Evolutionary conservation across 2,888 invertebrate species (phyloP), one percentile per base, ranked within the genome.

Genomic region (Geophilus truncorum): DNA sequence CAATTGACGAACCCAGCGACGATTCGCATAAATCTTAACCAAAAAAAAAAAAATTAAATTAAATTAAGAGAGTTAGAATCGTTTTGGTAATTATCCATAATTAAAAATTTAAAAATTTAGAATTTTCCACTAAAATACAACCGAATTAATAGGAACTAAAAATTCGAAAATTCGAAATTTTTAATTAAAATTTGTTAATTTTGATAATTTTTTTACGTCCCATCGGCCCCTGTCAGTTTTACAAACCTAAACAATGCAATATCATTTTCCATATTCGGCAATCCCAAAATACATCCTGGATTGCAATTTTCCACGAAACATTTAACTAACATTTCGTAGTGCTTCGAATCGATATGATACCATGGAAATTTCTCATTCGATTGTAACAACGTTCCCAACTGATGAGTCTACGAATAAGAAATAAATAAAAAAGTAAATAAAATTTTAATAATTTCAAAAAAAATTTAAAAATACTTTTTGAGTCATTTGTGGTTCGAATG

Each of bases 251-350:
- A 77, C 57, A 45, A 77, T 23, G 36, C 77, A 32, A 34, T 83
- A 80, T 84, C 83, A 70, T 80, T 82, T n/a, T 87, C 86, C 21
- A 87, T 86, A 36, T 84, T 84, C 0, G 25, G 25, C 70, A 70
- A 70, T 1, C 0, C 28, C 25, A 93, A 87, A 36, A 93, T 89
- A 81, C 92, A 92, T 79, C 90, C 88, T 0, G 93, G 91, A 86
- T 93, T 92, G 84, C 91, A 91, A 82, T 91, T 91, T 89, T 91
- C 91, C 9, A 93, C 90, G 84, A 92, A 92, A 93, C 93, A 93
- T 85, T 92, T 92, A 83, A 92, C 89, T 40, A 92, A 89, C 81
- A 90, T 90, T 84, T 92, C 91, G 84, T 91, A 90, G 36, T 90
- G 89, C 25, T 86, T 85, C 15, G 90, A 89, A 81, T 92, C 92